Conservation (phyloP, 2,888 invertebrate genomes). For the Balanococcus diminutus region DNA sequence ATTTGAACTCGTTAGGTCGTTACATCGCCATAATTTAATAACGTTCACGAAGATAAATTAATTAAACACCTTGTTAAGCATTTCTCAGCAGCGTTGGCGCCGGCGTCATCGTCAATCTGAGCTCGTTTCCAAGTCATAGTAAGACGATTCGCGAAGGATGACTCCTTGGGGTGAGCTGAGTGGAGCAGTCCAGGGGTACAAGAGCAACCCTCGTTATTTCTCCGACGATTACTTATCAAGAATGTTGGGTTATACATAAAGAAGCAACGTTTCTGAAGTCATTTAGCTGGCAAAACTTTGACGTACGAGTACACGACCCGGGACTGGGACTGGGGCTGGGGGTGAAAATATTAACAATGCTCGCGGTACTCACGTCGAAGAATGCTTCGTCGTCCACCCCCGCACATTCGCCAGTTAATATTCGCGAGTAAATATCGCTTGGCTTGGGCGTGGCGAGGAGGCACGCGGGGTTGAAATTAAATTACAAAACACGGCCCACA, state of each 20-base stretch:
- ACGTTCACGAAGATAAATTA: background rate
- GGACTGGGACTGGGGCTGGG: too few relatives aligned
- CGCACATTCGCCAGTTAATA: background rate
- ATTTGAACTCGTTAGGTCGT: background rate
- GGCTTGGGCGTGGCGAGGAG: background rate
- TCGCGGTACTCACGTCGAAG: too few relatives aligned
- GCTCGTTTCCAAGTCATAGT: background rate
- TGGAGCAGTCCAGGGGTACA: background rate
- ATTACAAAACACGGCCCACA: background rate
- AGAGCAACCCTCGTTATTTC: background rate
- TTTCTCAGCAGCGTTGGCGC: background rate
- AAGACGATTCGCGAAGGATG: background rate
- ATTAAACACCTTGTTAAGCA: conserved; percentile 11
- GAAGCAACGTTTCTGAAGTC: background rate
- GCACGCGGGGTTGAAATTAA: background rate
- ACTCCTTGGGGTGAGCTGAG: too few relatives aligned
- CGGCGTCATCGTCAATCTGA: background rate
- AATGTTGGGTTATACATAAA: too few relatives aligned
- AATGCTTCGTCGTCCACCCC: background rate
- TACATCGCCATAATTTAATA: background rate
- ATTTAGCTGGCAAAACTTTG: background rate
- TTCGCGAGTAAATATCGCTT: background rate
- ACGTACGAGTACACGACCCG: background rate
- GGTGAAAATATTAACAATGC: background rate
- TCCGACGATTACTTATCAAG: background rate